Percentiles rank a stretch among this genome's conserved stretches.
Evolutionary conservation across 2,888 invertebrate species (phyloP).

Genomic region (Panorpa germanica): DNA sequence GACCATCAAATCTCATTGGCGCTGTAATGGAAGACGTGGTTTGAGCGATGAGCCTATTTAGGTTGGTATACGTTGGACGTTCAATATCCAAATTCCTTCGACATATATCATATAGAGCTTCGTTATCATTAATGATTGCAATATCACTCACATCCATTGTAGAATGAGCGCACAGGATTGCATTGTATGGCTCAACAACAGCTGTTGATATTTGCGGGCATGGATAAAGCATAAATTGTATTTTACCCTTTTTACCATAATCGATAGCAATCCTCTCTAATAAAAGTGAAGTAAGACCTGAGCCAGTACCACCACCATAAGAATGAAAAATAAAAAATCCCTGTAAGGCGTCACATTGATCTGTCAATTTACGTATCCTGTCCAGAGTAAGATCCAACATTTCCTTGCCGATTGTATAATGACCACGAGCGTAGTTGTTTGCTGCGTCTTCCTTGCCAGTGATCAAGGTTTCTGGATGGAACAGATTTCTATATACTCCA

Average conservation of each 20-base stretch:
- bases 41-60: slow-evolving; percentile 67
- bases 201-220: slow-evolving; percentile 73
- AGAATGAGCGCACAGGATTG: slow-evolving; percentile 69
- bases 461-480: slow-evolving; percentile 64
- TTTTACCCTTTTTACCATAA: slow-evolving; percentile 66
- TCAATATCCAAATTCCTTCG: slow-evolving; percentile 60
- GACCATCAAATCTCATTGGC: slow-evolving; percentile 36
- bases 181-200: slow-evolving; percentile 79
- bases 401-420: slow-evolving; percentile 60
- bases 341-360: slow-evolving; percentile 51
- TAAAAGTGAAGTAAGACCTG: slow-evolving; percentile 62
- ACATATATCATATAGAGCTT: slow-evolving; percentile 77
- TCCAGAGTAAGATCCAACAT: slow-evolving; percentile 48
- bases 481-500: slow-evolving; percentile 51
- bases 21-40: slow-evolving; percentile 39
- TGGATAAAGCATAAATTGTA: slow-evolving; percentile 67
- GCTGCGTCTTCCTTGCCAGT: slow-evolving; percentile 70
- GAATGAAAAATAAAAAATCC: slow-evolving; percentile 73
- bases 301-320: slow-evolving; percentile 66
- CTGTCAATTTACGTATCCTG: slow-evolving; percentile 46
- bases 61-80: slow-evolving; percentile 64
- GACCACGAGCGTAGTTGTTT: slow-evolving; percentile 68
- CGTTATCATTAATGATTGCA: slow-evolving; percentile 78
- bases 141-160: slow-evolving; percentile 67
- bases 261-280: slow-evolving; percentile 68